These are phyloP conservation scores for Trissolcus brochymenae DNA, from an alignment of 2,888 invertebrate genomes.

Conservation along the genomic window DNA sequence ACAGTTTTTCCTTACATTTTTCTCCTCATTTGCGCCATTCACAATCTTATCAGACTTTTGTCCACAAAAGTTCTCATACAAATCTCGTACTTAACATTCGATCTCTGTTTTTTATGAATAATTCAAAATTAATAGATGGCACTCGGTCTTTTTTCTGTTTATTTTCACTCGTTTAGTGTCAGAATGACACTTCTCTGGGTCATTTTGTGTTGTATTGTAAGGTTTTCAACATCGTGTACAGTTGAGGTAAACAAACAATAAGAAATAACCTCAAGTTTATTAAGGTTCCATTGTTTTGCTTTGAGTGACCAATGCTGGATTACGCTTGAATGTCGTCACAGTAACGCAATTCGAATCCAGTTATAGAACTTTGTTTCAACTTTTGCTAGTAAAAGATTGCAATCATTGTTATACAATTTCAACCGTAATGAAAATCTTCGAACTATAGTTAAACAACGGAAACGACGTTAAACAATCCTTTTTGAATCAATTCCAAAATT, in stretches of 20 bases:
- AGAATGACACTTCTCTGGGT: constrained; percentile 43
- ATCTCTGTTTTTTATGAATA: too few relatives aligned
- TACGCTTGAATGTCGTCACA: constrained; percentile 16
- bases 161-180: constrained; percentile 25
- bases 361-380: too few relatives aligned
- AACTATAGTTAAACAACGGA: too few relatives aligned
- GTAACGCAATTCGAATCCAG: constrained; percentile 1
- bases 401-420: too few relatives aligned
- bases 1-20: constrained; percentile 4
- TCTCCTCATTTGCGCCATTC: constrained; percentile 14
- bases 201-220: constrained; percentile 20
- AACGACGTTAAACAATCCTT: too few relatives aligned
- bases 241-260: constrained; percentile 39
- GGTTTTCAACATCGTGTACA: neutral
- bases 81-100: too few relatives aligned
- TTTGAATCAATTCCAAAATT: too few relatives aligned
- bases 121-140: neutral
- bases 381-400: neutral
- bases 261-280: constrained; percentile 49
- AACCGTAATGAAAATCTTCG: too few relatives aligned
- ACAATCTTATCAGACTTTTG: too few relatives aligned
- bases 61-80: too few relatives aligned
- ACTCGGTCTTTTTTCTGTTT: constrained; percentile 9
- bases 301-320: constrained; percentile 18
- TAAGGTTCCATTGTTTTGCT: constrained; percentile 33